Conservation (phyloP, 1,140 invertebrate genomes). For the Aradophagus sp. region DNA sequence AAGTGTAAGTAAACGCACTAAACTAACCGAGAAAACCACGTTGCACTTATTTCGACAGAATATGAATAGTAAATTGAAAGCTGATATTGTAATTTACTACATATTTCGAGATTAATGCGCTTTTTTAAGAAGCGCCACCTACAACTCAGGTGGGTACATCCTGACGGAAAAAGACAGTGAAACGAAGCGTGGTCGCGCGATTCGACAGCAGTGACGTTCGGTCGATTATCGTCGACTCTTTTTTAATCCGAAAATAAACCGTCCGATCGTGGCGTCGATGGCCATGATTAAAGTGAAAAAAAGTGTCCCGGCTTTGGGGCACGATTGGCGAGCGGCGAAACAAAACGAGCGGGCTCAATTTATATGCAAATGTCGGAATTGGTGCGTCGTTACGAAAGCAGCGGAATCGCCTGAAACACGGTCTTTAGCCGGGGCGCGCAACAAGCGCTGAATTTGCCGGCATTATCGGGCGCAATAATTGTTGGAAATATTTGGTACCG, state of each 20-base stretch:
- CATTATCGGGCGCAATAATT: slow-evolving; percentile 47
- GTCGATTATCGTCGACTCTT: slow-evolving; percentile 10
- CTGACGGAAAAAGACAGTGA: no score
- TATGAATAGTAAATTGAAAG: no score
- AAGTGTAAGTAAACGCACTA: no score
- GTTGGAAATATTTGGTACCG: slow-evolving; percentile 38
- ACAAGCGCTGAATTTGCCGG: slow-evolving; percentile 43
- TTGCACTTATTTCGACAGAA: no score
- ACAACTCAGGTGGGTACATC: no score
- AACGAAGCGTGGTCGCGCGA: no score
- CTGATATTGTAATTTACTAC: no score
- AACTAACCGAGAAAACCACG: no score
- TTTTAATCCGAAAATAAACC: slow-evolving; percentile 22
- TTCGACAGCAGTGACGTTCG: no score
- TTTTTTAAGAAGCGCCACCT: no score
- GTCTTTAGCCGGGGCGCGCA: slow-evolving; percentile 17
- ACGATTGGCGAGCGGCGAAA: slow-evolving; percentile 6
- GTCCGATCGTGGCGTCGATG: slow-evolving; percentile 2
- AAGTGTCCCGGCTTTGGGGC: background rate
- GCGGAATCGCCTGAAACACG: slow-evolving; percentile 22
- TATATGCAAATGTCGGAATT: slow-evolving; percentile 41
- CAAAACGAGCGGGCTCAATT: slow-evolving; percentile 27
- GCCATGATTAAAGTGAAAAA: slow-evolving; percentile 17
- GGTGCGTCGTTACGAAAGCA: slow-evolving; percentile 30
- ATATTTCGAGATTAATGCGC: no score